These are phyloP conservation scores for Salvelinus namaycush DNA, from an alignment of 2,113 vertebrate genomes.

Conservation along the genomic window DNA sequence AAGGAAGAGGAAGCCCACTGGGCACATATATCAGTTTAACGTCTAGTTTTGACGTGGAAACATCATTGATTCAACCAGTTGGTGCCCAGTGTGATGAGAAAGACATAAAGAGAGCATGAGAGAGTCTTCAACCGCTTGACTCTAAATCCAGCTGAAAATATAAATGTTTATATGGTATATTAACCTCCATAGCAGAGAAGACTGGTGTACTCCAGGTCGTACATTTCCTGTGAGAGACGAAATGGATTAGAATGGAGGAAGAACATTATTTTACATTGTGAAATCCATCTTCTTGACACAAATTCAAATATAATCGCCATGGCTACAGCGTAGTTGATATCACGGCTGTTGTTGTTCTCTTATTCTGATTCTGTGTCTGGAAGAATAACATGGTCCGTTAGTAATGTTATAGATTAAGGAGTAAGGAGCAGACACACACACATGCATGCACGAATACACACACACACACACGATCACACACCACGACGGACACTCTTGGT, in stretches of 20 bases:
- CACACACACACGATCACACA: neutral
- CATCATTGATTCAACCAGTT: no score
- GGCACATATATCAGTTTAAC: no score
- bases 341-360: neutral
- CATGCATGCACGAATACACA: neutral
- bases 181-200: neutral
- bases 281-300: constrained; percentile 45
- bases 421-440: neutral
- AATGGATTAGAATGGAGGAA: constrained; percentile 23
- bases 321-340: constrained; percentile 9
- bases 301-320: constrained; percentile 35
- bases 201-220: neutral
- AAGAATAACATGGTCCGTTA: neutral
- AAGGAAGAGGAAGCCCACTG: no score
- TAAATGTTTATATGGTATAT: no score
- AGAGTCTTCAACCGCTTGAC: no score
- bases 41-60: no score
- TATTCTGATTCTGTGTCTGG: constrained; percentile 32
- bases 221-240: neutral
- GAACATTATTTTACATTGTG: neutral
- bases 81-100: no score
- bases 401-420: no score
- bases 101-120: no score
- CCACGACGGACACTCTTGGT: constrained; percentile 7
- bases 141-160: no score